A percentile compares a stretch with the other conserved stretches of the same genome.
These are phyloP conservation scores for Strigamia maritima DNA, from an alignment of 2,888 invertebrate genomes.

Conservation along the genomic window DNA sequence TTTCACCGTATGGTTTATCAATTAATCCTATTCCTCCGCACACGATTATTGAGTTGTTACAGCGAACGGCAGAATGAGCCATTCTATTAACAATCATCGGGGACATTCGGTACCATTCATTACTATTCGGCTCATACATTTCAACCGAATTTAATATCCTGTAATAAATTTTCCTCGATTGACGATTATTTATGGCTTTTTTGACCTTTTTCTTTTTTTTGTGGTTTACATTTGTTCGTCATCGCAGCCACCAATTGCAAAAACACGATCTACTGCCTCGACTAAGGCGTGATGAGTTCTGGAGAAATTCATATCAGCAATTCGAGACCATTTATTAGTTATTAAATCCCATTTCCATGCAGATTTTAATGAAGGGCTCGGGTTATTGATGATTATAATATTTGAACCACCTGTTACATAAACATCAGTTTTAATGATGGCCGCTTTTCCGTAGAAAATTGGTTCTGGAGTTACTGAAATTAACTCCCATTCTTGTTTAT, in stretches of 20 bases:
- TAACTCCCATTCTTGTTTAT: not conserved
- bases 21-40: not conserved
- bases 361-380: not conserved
- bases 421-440: not conserved
- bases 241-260: slow-evolving; percentile 20
- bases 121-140: slow-evolving; percentile 59
- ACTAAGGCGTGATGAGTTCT: slow-evolving; percentile 7
- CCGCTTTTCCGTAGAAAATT: not conserved
- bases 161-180: slow-evolving; percentile 37
- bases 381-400: not conserved
- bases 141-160: slow-evolving; percentile 64
- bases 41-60: slow-evolving; percentile 60
- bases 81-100: slow-evolving; percentile 61
- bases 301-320: not conserved
- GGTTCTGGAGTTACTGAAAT: not conserved
- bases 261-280: not conserved
- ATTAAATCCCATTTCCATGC: not conserved
- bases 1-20: not conserved
- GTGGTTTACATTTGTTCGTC: not conserved
- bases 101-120: slow-evolving; percentile 61
- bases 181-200: not conserved
- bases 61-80: slow-evolving; percentile 62
- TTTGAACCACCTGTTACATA: slow-evolving; percentile 15
- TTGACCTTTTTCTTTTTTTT: not conserved
- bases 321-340: not conserved